Conservation (phyloP, 2,888 invertebrate genomes). For the Drosophila greeni region DNA sequence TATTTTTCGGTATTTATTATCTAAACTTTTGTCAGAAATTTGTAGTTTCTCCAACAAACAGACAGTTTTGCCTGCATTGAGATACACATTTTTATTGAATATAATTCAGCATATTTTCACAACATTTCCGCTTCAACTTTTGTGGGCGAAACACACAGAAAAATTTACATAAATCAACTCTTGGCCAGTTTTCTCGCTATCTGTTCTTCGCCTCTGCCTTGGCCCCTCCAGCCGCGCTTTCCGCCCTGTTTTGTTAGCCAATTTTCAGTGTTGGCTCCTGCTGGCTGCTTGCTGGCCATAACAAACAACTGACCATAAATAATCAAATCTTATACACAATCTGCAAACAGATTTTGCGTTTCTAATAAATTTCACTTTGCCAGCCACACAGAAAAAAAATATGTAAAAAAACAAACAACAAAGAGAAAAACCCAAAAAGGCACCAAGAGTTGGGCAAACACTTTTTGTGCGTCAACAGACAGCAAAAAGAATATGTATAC, state of each 20-base stretch:
- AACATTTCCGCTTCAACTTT: slow-evolving; percentile 21
- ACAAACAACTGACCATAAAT: slow-evolving; percentile 63
- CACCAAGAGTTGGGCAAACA: slow-evolving; percentile 32
- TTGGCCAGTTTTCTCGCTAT: slow-evolving; percentile 24
- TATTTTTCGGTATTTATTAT: neutral
- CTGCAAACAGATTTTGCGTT: slow-evolving; percentile 72
- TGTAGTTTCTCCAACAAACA: neutral
- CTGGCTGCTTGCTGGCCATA: slow-evolving; percentile 24
- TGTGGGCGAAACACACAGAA: slow-evolving; percentile 12
- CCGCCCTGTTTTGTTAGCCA: slow-evolving; percentile 37
- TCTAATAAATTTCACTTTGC: slow-evolving; percentile 74
- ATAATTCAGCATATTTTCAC: slow-evolving; percentile 16
- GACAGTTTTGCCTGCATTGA: neutral
- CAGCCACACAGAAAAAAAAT: slow-evolving; percentile 41
- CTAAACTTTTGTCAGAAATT: slow-evolving; percentile 1
- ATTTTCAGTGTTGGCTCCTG: slow-evolving; percentile 42
- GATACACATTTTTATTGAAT: slow-evolving; percentile 20
- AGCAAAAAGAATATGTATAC: slow-evolving; percentile 54
- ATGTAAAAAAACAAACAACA: slow-evolving; percentile 7
- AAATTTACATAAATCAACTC: slow-evolving; percentile 42
- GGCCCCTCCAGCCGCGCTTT: slow-evolving; percentile 3
- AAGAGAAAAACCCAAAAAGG: slow-evolving; percentile 18
- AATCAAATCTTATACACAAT: slow-evolving; percentile 70
- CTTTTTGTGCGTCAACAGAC: slow-evolving; percentile 53
- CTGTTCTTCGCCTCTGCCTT: slow-evolving; percentile 10